Percentiles rank a stretch among this genome's conserved stretches.
Evolutionary conservation across 2,113 vertebrate genomes (phyloP).

Genomic region (Pseudonaja textilis): DNA sequence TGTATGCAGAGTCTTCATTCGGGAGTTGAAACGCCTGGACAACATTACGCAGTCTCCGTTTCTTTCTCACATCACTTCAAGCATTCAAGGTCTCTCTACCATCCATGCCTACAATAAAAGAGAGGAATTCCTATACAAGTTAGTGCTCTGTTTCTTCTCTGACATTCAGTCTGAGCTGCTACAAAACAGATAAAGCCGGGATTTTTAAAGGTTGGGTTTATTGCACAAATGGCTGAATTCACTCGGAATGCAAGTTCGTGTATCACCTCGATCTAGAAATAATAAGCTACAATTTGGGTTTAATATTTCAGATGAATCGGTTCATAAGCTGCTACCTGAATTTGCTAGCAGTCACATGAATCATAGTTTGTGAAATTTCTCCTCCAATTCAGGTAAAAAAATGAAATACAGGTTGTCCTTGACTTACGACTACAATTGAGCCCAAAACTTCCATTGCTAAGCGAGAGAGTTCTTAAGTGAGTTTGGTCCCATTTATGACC

Average conservation of each 20-base stretch:
- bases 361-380: neutral
- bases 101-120: slow-evolving; percentile 87
- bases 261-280: neutral
- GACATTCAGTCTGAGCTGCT: neutral
- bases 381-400: neutral
- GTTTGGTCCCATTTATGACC: neutral
- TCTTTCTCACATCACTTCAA: slow-evolving; percentile 89
- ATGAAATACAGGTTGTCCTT: neutral
- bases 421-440: neutral
- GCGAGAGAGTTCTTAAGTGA: neutral
- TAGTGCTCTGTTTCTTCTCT: slow-evolving; percentile 19
- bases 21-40: slow-evolving; percentile 90
- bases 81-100: slow-evolving; percentile 89
- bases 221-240: neutral
- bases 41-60: slow-evolving; percentile 91
- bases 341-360: neutral
- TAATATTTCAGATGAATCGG: neutral
- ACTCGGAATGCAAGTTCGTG: neutral
- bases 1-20: slow-evolving; percentile 81
- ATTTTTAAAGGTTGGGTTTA: neutral
- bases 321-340: neutral
- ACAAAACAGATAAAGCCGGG: neutral
- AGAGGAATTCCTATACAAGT: slow-evolving; percentile 87
- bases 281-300: neutral
- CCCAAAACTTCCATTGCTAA: neutral